Evolutionary conservation across 2,797 vertebrate species (phyloP).

Genomic region (Leuciscus waleckii): DNA sequence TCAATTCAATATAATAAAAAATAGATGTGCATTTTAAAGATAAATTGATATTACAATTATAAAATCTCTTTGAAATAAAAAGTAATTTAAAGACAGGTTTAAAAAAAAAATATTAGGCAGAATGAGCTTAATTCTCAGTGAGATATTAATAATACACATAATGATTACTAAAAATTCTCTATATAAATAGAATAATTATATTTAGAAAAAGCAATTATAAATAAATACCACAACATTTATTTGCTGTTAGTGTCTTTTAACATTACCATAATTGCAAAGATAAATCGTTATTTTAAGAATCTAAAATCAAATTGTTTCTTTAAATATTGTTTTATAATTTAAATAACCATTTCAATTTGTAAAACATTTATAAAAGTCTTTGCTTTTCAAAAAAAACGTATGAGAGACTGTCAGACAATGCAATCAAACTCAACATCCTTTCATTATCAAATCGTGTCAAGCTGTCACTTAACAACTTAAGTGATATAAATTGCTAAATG

Average conservation of each 20-base stretch:
- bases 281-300: not conserved
- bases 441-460: conserved; percentile 85
- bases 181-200: not conserved
- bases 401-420: conserved; percentile 80
- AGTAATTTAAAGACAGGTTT: not conserved
- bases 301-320: conserved; percentile 7
- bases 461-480: conserved; percentile 85
- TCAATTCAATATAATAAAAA: not conserved
- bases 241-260: not conserved
- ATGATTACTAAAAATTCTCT: not conserved
- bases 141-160: not conserved
- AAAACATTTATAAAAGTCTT: conserved; percentile 14
- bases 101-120: not conserved
- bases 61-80: not conserved
- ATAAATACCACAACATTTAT: not conserved
- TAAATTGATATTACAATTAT: not conserved
- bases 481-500: conserved; percentile 82
- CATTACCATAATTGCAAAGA: not conserved
- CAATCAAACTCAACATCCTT: conserved; percentile 79
- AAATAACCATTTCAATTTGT: conserved; percentile 50
- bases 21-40: no score
- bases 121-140: not conserved
- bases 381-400: conserved; percentile 58
- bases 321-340: not conserved
- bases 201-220: not conserved